phyloP scores from a whole-genome alignment of 2,113 vertebrate species.

The Burhinus bistriatus region DNA sequence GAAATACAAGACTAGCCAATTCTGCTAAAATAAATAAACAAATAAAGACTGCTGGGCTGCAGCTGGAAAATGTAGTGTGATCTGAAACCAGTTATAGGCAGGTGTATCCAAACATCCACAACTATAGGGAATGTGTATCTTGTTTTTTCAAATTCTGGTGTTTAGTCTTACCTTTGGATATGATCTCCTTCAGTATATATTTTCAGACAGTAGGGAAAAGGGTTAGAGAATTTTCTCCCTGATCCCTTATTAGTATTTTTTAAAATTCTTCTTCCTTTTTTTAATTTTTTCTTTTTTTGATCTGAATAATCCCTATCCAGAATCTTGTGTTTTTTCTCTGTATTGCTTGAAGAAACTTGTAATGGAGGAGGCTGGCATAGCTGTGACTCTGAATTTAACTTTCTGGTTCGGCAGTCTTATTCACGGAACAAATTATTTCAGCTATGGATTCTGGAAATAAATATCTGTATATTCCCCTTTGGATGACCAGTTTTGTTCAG shows the following conservation, averaged over 20 bases:
- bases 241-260: neutral
- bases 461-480: neutral
- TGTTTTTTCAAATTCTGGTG: neutral
- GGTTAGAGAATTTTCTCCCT: neutral
- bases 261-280: neutral
- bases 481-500: neutral
- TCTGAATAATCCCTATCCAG: neutral
- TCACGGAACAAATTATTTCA: neutral
- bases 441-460: neutral
- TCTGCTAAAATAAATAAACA: neutral
- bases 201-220: neutral
- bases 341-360: neutral
- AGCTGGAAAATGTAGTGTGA: neutral
- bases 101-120: neutral
- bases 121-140: fast-evolving
- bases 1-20: neutral
- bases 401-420: neutral
- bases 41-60: neutral
- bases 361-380: neutral
- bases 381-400: neutral
- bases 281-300: neutral
- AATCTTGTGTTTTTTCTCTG: neutral
- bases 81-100: neutral
- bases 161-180: neutral
- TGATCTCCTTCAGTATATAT: neutral